A percentile compares a stretch with the other conserved stretches of the same genome.
These are phyloP conservation scores for Catocala nupta DNA, from an alignment of 2,888 invertebrate species.

Conservation along the genomic window DNA sequence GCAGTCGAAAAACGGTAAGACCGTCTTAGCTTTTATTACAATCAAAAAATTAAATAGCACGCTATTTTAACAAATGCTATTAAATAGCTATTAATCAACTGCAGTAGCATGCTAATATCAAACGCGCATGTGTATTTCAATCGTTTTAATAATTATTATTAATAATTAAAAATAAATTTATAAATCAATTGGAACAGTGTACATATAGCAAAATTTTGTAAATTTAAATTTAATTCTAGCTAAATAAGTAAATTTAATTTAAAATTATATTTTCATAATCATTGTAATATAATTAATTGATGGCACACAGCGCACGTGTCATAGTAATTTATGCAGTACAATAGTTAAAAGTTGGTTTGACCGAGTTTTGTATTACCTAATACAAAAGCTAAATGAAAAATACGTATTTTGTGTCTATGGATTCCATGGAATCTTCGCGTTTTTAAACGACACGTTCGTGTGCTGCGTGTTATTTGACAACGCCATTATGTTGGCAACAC, in stretches of 20 bases:
- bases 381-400: not conserved
- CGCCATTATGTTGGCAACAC: not conserved
- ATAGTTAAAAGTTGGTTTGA: constrained; percentile 18
- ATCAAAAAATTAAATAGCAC: not conserved
- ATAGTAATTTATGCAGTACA: constrained; percentile 36
- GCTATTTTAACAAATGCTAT: not conserved
- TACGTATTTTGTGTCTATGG: not conserved
- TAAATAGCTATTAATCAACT: not conserved
- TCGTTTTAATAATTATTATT: not conserved
- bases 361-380: not conserved
- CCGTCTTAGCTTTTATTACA: too few relatives aligned
- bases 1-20: too few relatives aligned
- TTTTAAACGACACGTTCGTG: constrained; percentile 17
- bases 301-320: constrained; percentile 29
- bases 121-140: constrained; percentile 2
- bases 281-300: constrained; percentile 12
- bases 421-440: not conserved
- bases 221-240: constrained; percentile 6
- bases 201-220: constrained; percentile 20
- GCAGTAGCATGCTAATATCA: too few relatives aligned
- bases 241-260: constrained; percentile 13
- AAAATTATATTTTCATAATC: constrained; percentile 3
- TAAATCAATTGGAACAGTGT: constrained; percentile 13
- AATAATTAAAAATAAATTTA: not conserved
- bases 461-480: constrained; percentile 17